Conservation (phyloP, 1,140 invertebrate species). For the Drosophila erecta region DNA sequence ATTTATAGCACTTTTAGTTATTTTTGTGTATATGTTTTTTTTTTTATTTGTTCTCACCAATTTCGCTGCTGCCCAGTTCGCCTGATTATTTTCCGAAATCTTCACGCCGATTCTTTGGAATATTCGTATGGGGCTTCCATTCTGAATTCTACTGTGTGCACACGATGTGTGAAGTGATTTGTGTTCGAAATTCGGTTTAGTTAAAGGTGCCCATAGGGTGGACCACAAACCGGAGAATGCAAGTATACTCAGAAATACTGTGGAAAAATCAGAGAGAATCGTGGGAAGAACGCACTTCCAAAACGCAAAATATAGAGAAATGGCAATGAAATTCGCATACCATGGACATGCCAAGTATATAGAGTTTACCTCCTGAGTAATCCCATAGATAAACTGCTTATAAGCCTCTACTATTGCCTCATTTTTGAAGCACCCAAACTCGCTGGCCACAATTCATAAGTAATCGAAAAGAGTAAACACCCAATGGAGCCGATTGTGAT, state of each 20-base stretch:
- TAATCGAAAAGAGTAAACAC: constrained; percentile 38
- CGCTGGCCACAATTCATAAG: constrained; percentile 51
- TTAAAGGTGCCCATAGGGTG: constrained; percentile 31
- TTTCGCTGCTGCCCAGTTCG: constrained; percentile 43
- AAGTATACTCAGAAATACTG: background rate
- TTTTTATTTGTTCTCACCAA: constrained; percentile 60
- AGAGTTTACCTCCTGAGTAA: background rate
- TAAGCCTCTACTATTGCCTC: constrained; percentile 24
- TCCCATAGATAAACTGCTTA: background rate
- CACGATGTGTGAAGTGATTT: constrained; percentile 42
- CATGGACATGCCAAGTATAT: background rate
- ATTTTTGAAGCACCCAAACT: constrained; percentile 44
- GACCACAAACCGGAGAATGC: background rate
- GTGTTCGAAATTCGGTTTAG: constrained; percentile 28
- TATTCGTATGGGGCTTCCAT: constrained; percentile 50
- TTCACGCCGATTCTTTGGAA: constrained; percentile 68
- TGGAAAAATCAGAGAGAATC: background rate
- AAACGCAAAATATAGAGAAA: background rate
- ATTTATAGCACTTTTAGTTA: constrained; percentile 80
- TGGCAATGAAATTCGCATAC: background rate
- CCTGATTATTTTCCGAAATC: constrained; percentile 66
- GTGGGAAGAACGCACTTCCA: background rate
- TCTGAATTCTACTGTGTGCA: constrained; percentile 15
- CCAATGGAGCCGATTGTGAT: constrained; percentile 45
- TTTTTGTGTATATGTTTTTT: constrained; percentile 78